Evolutionary conservation across 1,140 invertebrate species (phyloP), one percentile per base, ranked within the genome.

Genomic region (Camponotus vicinus): DNA sequence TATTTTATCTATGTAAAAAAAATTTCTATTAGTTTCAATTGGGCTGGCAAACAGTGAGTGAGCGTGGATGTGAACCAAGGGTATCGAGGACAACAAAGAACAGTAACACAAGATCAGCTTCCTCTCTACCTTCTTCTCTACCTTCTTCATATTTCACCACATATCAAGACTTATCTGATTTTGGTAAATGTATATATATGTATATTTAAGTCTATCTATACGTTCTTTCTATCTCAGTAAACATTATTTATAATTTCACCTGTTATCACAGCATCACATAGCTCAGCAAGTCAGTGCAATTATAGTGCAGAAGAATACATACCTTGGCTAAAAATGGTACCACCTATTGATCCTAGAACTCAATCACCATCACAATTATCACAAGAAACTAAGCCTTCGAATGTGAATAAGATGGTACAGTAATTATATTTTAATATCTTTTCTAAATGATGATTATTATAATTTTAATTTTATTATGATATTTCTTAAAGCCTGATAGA

Each of bases 401-500:
- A 94, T 80, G 93, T 93, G 27, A 92, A 94, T 66, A 93, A 91
- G 88, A 93, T 93, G 93, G 93, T 94, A 92, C 27, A 83, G 27
- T 18, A 15, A 49, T 1, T 13, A 3, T 6, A 84, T 67, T 32
- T 75, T 21, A 27, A 55, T 63, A 40, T 64, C 9, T 70, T 3
- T 75, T 59, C 9, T 61, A 45, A 61, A 42, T 34, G 7, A 3
- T 61, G 1, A 21, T 18, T 52, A 61, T 11, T 52, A 42, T 66
- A n/a, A 78, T 34, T 61, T 32, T 49, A 18, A 59, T 67, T 42
- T 42, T 40, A 15, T 86, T 57, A 40, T 69, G 21, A 9, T 79
- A 86, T 89, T 88, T 66, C 67, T 75, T 83, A 55, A 78, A 95
- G 94, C 96, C 95, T 7, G 95, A 96, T 78, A 94, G 96, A 37